Evolutionary conservation across 2,113 vertebrate species (phyloP).

Genomic region (Centropristis striata): DNA sequence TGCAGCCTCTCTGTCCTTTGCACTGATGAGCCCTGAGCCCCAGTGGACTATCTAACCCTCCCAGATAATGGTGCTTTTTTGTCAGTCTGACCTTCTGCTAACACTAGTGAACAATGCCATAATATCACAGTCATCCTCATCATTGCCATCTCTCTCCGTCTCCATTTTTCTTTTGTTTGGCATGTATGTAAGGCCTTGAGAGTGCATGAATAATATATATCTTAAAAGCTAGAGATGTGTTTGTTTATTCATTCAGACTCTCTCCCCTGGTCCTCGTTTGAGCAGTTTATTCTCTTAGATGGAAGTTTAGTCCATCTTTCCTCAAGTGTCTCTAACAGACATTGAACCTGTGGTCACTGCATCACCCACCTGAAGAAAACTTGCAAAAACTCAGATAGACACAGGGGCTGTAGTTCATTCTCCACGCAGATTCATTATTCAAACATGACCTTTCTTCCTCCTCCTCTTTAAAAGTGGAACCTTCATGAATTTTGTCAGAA

Average conservation of each 20-base stretch:
- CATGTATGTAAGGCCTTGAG: background rate
- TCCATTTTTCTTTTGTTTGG: constrained; percentile 25
- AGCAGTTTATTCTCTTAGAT: background rate
- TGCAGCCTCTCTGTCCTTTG: constrained; percentile 57
- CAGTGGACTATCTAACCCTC: constrained; percentile 45
- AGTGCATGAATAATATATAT: background rate
- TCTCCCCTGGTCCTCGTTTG: background rate
- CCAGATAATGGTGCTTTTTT: constrained; percentile 64
- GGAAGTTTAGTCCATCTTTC: constrained; percentile 13
- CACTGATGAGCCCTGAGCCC: constrained; percentile 51
- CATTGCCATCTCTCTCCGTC: constrained; percentile 13
- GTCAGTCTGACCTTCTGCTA: constrained; percentile 65
- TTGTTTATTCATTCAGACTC: background rate
- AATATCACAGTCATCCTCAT: constrained; percentile 40
- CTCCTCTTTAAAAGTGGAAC: constrained; percentile 45
- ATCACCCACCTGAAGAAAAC: constrained; percentile 23
- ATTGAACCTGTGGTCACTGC: constrained; percentile 21
- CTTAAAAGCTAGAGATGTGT: background rate
- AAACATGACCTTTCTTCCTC: constrained; percentile 63
- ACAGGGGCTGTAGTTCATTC: constrained; percentile 30
- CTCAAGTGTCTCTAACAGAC: constrained; percentile 10
- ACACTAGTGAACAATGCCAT: constrained; percentile 42
- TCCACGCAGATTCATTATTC: constrained; percentile 65
- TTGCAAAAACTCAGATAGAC: constrained; percentile 22
- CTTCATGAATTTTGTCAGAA: constrained; percentile 52